These are phyloP conservation scores for Zelleria hepariella DNA, from an alignment of 2,888 invertebrate genomes.

Conservation along the genomic window DNA sequence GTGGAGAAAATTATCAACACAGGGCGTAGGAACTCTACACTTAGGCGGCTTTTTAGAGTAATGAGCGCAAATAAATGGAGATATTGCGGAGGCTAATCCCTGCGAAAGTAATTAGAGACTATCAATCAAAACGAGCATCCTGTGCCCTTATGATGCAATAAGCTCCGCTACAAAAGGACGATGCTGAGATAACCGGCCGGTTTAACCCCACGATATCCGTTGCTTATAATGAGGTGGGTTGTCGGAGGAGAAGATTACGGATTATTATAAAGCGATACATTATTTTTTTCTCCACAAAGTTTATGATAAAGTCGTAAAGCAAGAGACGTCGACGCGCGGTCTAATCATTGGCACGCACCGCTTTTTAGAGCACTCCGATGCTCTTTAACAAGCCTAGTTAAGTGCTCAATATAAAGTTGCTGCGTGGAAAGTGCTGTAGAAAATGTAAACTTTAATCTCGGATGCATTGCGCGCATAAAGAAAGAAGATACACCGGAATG, in stretches of 20 bases:
- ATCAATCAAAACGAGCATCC: constrained; percentile 9
- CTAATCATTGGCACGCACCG: constrained; percentile 1
- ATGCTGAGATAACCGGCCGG: neutral
- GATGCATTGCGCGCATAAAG: neutral
- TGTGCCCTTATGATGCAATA: constrained; percentile 6
- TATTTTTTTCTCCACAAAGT: neutral
- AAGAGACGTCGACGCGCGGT: neutral
- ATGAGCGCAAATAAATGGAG: constrained; percentile 2
- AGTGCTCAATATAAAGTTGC: neutral
- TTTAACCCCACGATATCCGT: constrained; percentile 1
- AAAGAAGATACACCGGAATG: neutral
- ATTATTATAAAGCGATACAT: neutral
- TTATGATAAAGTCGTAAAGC: constrained; percentile 1
- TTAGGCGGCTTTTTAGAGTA: neutral
- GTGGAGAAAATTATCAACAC: neutral
- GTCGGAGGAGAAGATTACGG: neutral
- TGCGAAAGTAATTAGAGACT: constrained; percentile 11
- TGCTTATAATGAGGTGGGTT: neutral
- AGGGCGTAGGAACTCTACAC: neutral
- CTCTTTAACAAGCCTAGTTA: neutral
- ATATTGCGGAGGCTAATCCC: constrained; percentile 1
- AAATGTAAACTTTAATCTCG: neutral
- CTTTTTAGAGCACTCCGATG: neutral
- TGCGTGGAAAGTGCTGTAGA: neutral
- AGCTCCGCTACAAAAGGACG: constrained; percentile 4